A percentile compares a stretch with the other conserved stretches of the same genome.
These are phyloP conservation scores for Chaenogobius annularis DNA, from an alignment of 2,113 vertebrate species.

Conservation along the genomic window DNA sequence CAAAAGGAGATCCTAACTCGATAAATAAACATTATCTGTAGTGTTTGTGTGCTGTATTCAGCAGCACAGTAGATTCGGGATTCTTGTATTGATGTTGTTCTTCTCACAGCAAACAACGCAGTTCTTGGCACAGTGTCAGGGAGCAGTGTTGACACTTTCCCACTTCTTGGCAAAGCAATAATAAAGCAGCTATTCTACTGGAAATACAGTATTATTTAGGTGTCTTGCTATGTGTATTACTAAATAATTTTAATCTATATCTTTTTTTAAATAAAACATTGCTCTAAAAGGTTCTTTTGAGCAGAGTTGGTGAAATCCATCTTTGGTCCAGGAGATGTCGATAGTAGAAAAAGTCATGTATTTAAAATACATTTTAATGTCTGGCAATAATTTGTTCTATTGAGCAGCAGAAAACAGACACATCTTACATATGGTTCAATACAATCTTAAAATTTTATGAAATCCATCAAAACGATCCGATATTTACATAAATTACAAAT, in stretches of 20 bases:
- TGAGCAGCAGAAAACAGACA: too few relatives aligned
- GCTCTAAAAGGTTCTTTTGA: too few relatives aligned
- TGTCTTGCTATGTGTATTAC: neutral
- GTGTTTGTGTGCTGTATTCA: neutral
- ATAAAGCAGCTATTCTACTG: neutral
- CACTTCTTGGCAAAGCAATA: constrained; percentile 7
- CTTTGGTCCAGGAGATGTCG: too few relatives aligned
- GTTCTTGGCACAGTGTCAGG: neutral
- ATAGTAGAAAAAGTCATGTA: too few relatives aligned
- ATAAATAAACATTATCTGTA: neutral
- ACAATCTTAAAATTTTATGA: too few relatives aligned
- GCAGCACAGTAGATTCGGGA: neutral
- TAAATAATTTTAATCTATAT: neutral
- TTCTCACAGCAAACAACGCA: neutral
- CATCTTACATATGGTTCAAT: too few relatives aligned
- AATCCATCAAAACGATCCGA: too few relatives aligned
- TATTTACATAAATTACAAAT: too few relatives aligned
- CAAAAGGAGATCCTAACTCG: neutral
- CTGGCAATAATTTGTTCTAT: too few relatives aligned
- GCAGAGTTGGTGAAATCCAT: too few relatives aligned
- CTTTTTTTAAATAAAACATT: too few relatives aligned
- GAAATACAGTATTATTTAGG: neutral
- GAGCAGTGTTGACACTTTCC: neutral
- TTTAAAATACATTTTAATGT: too few relatives aligned
- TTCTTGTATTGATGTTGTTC: neutral